phyloP scores from a whole-genome alignment of 2,888 invertebrate genomes.

The Mimachlamys varia region DNA sequence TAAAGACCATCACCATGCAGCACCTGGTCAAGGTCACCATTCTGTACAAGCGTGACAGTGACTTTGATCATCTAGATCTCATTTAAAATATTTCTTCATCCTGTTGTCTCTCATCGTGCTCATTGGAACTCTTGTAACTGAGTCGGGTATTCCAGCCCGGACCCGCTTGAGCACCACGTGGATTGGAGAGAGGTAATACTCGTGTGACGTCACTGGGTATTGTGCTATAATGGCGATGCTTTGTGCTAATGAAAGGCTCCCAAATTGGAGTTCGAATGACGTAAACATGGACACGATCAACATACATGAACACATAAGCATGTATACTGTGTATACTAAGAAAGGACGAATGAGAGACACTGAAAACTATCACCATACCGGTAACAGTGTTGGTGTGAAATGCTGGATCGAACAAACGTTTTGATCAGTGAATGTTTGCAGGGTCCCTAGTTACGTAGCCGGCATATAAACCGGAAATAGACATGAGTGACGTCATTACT shows the following conservation, averaged over 20 bases:
- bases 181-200: not conserved
- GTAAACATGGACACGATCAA: not conserved
- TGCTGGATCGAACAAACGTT: not conserved
- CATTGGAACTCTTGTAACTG: conserved; percentile 3
- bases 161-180: not conserved
- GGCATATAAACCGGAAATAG: not conserved
- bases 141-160: conserved; percentile 9
- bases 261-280: not conserved
- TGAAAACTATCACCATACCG: not conserved
- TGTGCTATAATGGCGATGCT: not conserved
- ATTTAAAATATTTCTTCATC: conserved; percentile 31
- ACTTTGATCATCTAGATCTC: conserved; percentile 13
- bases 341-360: not conserved
- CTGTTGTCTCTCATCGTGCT: conserved; percentile 31
- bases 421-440: not conserved
- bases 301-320: not conserved
- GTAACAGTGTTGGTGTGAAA: not conserved
- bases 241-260: not conserved
- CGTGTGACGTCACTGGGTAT: conserved; percentile 1
- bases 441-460: not conserved
- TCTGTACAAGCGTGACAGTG: conserved; percentile 47
- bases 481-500: not conserved
- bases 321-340: not conserved
- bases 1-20: conserved; percentile 62
- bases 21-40: conserved; percentile 43